Evolutionary conservation across 2,888 invertebrate genomes (phyloP), one percentile per base, ranked within the genome.

Genomic region (Phasia obesa): DNA sequence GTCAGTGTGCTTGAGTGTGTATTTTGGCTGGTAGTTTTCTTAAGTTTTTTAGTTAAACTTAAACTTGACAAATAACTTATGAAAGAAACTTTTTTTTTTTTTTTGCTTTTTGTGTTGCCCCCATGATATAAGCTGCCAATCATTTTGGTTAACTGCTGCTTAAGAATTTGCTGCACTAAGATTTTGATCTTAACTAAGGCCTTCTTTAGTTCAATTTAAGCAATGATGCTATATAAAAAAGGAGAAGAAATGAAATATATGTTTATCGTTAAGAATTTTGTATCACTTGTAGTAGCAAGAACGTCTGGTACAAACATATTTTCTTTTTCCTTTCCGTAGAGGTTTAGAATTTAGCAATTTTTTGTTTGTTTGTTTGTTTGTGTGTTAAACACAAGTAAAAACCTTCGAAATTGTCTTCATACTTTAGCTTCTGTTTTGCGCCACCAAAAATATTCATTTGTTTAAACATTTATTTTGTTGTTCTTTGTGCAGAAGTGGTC

Each of bases 41-140:
- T n/a, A n/a, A n/a, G n/a, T n/a, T n/a, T 67, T 69, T 81, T 69
- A 51, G 55, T 65, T 35, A 57, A 69, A 78, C 69, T 65, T 70
- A 78, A 78, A 78, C 83, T 71, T 83, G 83, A 83, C 83, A 83
- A 83, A 83, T 83, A 83, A 79, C 83, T 83, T 76, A 57, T 71
- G 83, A 60, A 57, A 59, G 70, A 65, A 53, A 49, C 38, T 44
- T 17, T 49, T 38, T 27, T 27, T 67, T 55, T 64, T 27, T 19
- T 57, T 38, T 47, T n/a, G n/a, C n/a, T n/a, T n/a, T n/a, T n/a
- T n/a, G n/a, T 35, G 35, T 21, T 60, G 71, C 27, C 27, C 55
- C 38, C 38, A 6, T 71, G 60, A 81, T 79, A 74, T 78, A 71
- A 83, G 82, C 79, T 83, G 83, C 79, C 83, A 83, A 79, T 83